Percentiles rank a stretch among this genome's conserved stretches.
Conservation (phyloP, 2,797 vertebrate species). For the Brotula barbata region DNA sequence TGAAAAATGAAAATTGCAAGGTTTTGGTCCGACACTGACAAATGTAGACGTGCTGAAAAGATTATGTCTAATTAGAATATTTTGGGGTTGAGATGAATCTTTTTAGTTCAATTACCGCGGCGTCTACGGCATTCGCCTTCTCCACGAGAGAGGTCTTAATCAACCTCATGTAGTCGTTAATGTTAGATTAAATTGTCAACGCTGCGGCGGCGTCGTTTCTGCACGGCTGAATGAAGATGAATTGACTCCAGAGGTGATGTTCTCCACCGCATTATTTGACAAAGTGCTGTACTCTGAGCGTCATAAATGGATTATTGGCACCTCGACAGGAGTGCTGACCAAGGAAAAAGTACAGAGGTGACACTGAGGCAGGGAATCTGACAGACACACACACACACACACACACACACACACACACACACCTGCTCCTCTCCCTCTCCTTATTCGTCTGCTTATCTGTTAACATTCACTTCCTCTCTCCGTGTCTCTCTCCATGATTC, state of each 20-base stretch:
- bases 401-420: background rate
- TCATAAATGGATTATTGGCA: slow-evolving; percentile 69
- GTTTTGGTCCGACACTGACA: too few relatives aligned
- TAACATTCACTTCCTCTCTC: slow-evolving; percentile 33
- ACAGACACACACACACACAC: slow-evolving; percentile 41
- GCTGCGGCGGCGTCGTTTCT: slow-evolving; percentile 31
- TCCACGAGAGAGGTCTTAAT: too few relatives aligned
- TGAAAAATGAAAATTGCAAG: too few relatives aligned
- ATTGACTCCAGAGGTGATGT: slow-evolving; percentile 32
- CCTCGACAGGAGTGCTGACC: slow-evolving; percentile 62
- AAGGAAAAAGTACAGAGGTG: slow-evolving; percentile 59
- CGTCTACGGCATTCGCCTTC: too few relatives aligned
- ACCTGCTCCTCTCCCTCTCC: slow-evolving; percentile 6
- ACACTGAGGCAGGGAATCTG: slow-evolving; percentile 53
- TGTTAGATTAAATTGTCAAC: slow-evolving; percentile 11
- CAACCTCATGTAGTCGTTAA: too few relatives aligned
- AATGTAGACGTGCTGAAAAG: too few relatives aligned
- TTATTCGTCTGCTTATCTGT: slow-evolving; percentile 19
- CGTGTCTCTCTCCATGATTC: slow-evolving; percentile 11
- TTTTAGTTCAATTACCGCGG: too few relatives aligned
- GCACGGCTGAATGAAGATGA: slow-evolving; percentile 23
- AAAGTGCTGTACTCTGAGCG: slow-evolving; percentile 47
- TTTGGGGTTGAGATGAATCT: too few relatives aligned
- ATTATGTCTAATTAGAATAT: too few relatives aligned
- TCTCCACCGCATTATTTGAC: slow-evolving; percentile 34